Conservation (phyloP, 2,113 vertebrate genomes). For the Chamaea fasciata region DNA sequence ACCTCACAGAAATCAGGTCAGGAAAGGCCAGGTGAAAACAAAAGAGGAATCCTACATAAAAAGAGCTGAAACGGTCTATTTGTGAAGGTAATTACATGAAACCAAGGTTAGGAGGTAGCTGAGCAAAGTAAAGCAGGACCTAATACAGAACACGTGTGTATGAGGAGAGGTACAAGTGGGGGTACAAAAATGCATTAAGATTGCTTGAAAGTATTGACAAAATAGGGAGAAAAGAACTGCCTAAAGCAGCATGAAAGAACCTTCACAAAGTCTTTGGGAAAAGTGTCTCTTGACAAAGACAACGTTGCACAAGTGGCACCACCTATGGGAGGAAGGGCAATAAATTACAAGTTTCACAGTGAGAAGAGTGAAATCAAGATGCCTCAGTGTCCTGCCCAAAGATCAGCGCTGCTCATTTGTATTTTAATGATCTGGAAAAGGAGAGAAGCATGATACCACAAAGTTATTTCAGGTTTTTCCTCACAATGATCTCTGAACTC, state of each 20-base stretch:
- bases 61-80: conserved; percentile 21
- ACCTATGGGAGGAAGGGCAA: not conserved
- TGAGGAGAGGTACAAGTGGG: not conserved
- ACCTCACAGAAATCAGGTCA: conserved; percentile 20
- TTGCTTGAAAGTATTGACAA: not conserved
- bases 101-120: conserved; percentile 10
- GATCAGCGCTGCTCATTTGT: not conserved
- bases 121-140: not conserved
- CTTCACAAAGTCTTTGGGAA: not conserved
- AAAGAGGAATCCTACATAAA: conserved; percentile 12
- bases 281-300: not conserved
- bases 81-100: conserved; percentile 47
- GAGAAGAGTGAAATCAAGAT: not conserved
- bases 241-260: not conserved
- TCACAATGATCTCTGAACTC: not conserved
- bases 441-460: not conserved
- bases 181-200: not conserved
- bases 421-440: conserved; percentile 12
- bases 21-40: conserved; percentile 38
- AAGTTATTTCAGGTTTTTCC: conserved; percentile 11
- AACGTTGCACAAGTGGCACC: not conserved
- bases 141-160: conserved; percentile 27
- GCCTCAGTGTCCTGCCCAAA: not conserved
- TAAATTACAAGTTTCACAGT: not conserved
- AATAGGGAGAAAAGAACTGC: not conserved